Conservation (phyloP, 2,888 invertebrate genomes). For the Rhagium mordax region DNA sequence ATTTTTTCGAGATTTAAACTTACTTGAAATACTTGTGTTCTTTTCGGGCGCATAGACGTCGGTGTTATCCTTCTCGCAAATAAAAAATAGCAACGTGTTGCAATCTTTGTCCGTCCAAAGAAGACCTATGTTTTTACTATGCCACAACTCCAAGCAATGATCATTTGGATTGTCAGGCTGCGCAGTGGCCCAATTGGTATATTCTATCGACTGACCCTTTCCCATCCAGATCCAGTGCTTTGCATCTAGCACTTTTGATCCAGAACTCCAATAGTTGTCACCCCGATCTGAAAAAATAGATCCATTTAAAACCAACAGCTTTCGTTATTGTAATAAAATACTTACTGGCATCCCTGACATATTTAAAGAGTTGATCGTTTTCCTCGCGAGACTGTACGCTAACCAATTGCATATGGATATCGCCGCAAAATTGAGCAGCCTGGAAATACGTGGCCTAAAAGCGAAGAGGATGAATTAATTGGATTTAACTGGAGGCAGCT, state of each 20-base stretch:
- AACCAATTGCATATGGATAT: slow-evolving; percentile 36
- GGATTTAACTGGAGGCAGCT: no score
- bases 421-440: slow-evolving; percentile 35
- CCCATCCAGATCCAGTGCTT: slow-evolving; percentile 41
- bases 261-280: slow-evolving; percentile 38
- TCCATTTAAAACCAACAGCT: no score
- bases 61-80: slow-evolving; percentile 32
- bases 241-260: slow-evolving; percentile 32
- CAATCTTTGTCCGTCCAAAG: slow-evolving; percentile 39
- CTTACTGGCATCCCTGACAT: slow-evolving; percentile 32
- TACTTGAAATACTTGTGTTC: background rate
- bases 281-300: slow-evolving; percentile 30
- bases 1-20: background rate
- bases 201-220: slow-evolving; percentile 29
- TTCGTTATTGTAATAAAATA: background rate
- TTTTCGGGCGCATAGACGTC: background rate
- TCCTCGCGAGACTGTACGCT: slow-evolving; percentile 28
- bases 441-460: slow-evolving; percentile 34
- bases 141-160: slow-evolving; percentile 27
- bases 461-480: background rate
- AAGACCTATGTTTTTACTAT: slow-evolving; percentile 18
- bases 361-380: slow-evolving; percentile 33
- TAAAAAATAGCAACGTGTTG: slow-evolving; percentile 22
- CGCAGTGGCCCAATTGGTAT: slow-evolving; percentile 36
- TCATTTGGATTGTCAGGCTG: slow-evolving; percentile 33